These are phyloP conservation scores for Synodontis membranacea DNA, from an alignment of 2,113 vertebrate species.

Conservation along the genomic window DNA sequence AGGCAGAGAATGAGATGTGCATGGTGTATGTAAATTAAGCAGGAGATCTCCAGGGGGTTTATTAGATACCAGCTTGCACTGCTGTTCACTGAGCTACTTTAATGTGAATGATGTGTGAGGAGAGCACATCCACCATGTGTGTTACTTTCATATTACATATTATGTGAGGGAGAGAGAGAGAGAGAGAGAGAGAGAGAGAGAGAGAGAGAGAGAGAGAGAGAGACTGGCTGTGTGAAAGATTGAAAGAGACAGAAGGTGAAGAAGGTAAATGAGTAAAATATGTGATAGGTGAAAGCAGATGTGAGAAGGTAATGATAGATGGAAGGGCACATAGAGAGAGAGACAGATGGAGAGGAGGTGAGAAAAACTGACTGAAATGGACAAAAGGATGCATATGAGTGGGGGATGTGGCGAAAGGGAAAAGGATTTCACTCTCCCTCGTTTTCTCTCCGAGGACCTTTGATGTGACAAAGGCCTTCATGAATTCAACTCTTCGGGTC, in stretches of 20 bases:
- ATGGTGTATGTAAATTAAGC: neutral
- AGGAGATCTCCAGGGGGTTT: neutral
- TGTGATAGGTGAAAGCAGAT: neutral
- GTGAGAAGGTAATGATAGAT: neutral
- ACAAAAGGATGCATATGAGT: constrained; percentile 19
- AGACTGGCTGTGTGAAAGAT: neutral
- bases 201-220: neutral
- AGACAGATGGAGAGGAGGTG: neutral
- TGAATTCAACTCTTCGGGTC: neutral
- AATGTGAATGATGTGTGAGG: neutral
- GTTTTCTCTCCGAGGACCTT: neutral
- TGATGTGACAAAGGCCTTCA: neutral
- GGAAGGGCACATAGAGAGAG: neutral
- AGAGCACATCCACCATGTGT: neutral
- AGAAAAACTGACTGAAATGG: neutral
- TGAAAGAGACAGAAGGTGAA: constrained; percentile 21
- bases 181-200: neutral
- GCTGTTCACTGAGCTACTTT: neutral
- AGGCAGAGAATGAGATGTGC: neutral
- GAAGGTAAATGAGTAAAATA: constrained; percentile 5
- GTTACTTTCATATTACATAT: constrained; percentile 1
- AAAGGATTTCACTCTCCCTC: neutral
- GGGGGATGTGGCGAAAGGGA: neutral
- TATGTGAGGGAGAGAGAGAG: neutral
- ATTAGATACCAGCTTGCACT: neutral